phyloP scores from a whole-genome alignment of 1,140 invertebrate genomes.

The Trissolcus basalis region DNA sequence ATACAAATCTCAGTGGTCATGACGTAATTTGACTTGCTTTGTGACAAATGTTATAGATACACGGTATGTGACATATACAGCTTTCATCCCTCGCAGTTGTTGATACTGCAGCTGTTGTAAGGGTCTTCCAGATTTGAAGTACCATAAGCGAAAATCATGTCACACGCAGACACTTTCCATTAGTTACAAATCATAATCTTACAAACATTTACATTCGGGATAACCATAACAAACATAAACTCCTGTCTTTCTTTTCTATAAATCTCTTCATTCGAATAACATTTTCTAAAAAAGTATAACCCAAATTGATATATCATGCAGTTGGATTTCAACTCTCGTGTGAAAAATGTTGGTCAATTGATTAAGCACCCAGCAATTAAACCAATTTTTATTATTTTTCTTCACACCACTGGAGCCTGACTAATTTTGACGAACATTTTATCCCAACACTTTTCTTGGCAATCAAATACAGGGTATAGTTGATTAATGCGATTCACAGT shows the following conservation, averaged over 20 bases:
- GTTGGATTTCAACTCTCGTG: too few species aligned
- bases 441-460: conserved; percentile 29
- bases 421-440: not conserved
- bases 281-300: too few species aligned
- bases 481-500: conserved; percentile 75
- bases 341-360: too few species aligned
- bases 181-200: conserved; percentile 65
- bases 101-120: conserved; percentile 64
- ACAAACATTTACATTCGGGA: not conserved
- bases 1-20: conserved; percentile 42
- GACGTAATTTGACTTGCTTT: conserved; percentile 44
- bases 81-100: conserved; percentile 53
- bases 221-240: too few species aligned
- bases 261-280: too few species aligned
- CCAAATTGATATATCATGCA: too few species aligned
- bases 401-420: too few species aligned
- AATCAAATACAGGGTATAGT: conserved; percentile 46
- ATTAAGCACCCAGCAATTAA: too few species aligned
- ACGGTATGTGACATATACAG: conserved; percentile 71
- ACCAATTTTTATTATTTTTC: too few species aligned
- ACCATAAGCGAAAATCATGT: conserved; percentile 65
- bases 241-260: too few species aligned
- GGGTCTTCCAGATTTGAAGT: conserved; percentile 64
- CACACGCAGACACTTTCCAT: conserved; percentile 67
- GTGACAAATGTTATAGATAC: conserved; percentile 72